Evolutionary conservation across 2,113 vertebrate species (phyloP).

Genomic region (Neodon shergylaensis): DNA sequence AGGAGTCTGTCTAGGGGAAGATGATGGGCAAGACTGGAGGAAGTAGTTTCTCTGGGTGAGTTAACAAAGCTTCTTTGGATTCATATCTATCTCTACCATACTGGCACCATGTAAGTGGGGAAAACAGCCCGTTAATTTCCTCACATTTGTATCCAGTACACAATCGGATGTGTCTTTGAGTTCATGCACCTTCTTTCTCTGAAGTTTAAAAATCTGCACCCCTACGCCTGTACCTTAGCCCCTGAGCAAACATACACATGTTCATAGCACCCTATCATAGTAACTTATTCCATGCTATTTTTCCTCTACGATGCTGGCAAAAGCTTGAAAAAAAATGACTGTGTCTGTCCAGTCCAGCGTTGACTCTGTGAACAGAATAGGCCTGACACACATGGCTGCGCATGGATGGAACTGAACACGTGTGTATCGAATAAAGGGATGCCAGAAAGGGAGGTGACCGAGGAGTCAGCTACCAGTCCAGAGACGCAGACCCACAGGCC

Average conservation of each 20-base stretch:
- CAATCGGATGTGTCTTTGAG: neutral
- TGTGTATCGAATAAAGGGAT: neutral
- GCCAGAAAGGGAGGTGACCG: neutral
- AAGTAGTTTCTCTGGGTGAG: neutral
- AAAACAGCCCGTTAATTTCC: neutral
- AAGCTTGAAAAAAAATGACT: neutral
- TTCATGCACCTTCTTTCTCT: neutral
- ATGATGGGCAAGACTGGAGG: neutral
- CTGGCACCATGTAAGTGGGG: neutral
- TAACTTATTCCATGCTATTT: neutral
- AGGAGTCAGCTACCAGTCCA: neutral
- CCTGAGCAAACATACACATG: neutral
- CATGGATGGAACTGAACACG: neutral
- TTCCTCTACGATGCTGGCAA: neutral
- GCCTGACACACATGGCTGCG: neutral
- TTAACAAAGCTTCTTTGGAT: neutral
- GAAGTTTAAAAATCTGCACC: conserved; percentile 24
- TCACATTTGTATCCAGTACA: neutral
- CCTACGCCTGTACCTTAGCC: neutral
- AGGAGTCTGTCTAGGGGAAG: neutral
- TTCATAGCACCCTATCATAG: rapidly evolving
- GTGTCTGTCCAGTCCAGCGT: neutral
- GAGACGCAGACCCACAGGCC: neutral
- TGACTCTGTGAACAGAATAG: neutral
- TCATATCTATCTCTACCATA: neutral